Evolutionary conservation across 2,797 vertebrate genomes (phyloP).

Genomic region (Hemitrygon akajei): DNA sequence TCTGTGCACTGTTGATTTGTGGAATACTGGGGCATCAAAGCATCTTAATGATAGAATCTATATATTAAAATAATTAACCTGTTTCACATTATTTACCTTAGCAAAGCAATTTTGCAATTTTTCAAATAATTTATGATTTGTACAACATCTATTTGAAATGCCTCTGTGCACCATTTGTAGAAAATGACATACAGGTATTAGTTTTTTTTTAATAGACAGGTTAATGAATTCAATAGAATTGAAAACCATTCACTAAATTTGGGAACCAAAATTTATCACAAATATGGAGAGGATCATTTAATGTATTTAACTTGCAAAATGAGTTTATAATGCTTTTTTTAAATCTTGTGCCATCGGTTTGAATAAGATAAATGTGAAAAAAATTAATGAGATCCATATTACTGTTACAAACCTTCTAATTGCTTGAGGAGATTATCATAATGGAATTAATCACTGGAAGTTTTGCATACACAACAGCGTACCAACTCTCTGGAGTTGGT

Average conservation of each 20-base stretch:
- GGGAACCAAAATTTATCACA: not conserved
- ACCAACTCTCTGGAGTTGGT: not conserved
- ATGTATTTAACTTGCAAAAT: not conserved
- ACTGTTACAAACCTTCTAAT: not conserved
- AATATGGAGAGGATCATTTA: not conserved
- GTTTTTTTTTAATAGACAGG: not conserved
- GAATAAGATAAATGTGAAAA: not conserved
- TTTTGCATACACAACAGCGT: not conserved
- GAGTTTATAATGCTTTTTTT: not conserved
- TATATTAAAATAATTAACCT: not conserved
- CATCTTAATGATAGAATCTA: not conserved
- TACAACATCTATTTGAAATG: not conserved
- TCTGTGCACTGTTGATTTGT: not conserved
- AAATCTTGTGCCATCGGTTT: not conserved
- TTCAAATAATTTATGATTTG: conserved; percentile 5
- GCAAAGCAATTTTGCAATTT: not conserved
- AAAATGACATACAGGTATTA: not conserved
- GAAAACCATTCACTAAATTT: not conserved
- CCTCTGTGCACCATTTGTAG: not conserved
- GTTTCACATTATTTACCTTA: not conserved
- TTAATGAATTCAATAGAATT: not conserved
- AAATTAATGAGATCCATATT: not conserved
- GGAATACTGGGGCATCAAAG: not conserved
- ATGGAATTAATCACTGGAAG: not conserved
- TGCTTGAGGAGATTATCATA: not conserved